Conservation (phyloP, 2,113 vertebrate species). For the Melanocharis versteri region DNA sequence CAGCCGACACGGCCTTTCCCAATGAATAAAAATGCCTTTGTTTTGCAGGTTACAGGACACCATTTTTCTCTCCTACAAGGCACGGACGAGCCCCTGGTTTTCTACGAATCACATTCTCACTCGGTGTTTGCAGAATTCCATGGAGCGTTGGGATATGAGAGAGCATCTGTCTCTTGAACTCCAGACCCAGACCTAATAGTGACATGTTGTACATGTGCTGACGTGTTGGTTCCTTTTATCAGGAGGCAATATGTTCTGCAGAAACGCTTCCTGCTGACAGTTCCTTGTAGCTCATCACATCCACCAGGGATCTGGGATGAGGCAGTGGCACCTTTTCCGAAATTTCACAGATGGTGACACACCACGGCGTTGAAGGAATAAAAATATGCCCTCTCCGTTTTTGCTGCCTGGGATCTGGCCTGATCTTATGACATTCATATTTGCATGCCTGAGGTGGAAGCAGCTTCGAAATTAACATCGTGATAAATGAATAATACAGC, state of each 20-base stretch:
- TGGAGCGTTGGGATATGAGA: background rate
- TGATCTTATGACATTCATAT: background rate
- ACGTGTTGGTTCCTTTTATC: background rate
- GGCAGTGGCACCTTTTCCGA: background rate
- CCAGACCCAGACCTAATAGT: background rate
- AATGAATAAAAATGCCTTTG: background rate
- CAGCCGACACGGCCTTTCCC: background rate
- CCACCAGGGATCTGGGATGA: background rate
- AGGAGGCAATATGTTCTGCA: background rate
- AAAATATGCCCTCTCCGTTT: background rate
- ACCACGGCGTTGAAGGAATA: background rate
- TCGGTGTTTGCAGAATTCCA: background rate
- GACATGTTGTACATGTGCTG: background rate
- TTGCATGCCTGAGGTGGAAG: background rate
- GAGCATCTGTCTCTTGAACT: background rate
- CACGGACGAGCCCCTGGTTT: background rate
- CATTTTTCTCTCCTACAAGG: background rate
- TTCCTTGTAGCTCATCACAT: background rate
- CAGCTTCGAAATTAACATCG: background rate
- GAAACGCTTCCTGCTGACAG: background rate
- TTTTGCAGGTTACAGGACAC: background rate
- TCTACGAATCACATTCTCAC: background rate
- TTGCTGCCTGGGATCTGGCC: background rate
- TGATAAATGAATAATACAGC: background rate
- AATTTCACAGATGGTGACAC: background rate